phyloP scores from a whole-genome alignment of 1,140 invertebrate species.

The Yoshiicerus persimilis region DNA sequence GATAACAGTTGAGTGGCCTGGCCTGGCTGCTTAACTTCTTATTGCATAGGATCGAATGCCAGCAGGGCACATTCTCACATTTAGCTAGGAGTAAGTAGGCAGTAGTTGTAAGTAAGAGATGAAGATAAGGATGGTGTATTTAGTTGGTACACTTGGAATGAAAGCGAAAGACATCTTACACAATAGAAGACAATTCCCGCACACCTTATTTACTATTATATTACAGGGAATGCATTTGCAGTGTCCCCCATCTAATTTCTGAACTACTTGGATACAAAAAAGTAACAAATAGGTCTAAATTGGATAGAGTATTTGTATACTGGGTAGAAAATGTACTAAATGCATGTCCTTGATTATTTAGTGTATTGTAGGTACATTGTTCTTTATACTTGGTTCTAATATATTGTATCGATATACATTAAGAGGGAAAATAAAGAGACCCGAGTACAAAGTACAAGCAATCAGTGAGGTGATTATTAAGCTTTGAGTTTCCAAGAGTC shows the following conservation, averaged over 20 bases:
- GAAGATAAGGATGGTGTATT: not conserved
- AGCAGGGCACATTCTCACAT: not conserved
- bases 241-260: not conserved
- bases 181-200: not conserved
- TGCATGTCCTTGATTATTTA: not conserved
- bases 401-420: not conserved
- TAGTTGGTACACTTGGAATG: not conserved
- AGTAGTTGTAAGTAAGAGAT: not conserved
- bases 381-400: too few relatives aligned
- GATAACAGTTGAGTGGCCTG: not conserved
- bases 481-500: conserved; percentile 14
- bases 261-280: not conserved
- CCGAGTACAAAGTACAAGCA: not conserved
- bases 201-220: not conserved
- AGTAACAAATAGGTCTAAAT: not conserved
- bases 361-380: not conserved
- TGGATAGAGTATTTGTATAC: not conserved
- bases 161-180: not conserved
- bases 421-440: not conserved
- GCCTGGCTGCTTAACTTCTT: not conserved
- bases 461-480: conserved; percentile 34
- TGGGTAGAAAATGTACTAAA: not conserved
- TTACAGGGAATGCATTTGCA: not conserved
- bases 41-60: not conserved
- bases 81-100: not conserved